Percentiles rank a stretch among this genome's conserved stretches.
Conservation (phyloP, 2,113 vertebrate genomes). For the Eclectus roratus region DNA sequence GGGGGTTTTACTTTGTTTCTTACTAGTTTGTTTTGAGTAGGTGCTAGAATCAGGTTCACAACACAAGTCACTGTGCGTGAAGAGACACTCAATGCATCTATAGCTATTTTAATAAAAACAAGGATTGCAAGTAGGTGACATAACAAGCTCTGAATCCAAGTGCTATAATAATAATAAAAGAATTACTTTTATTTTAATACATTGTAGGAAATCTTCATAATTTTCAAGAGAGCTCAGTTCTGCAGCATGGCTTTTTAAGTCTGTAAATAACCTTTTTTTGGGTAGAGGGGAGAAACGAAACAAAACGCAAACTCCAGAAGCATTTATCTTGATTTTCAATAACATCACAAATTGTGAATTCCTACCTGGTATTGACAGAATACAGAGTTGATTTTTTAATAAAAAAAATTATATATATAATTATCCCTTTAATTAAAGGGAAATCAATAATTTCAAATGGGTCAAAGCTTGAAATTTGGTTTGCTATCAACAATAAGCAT, state of each 20-base stretch:
- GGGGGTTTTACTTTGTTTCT: neutral
- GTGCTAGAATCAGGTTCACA: constrained; percentile 90
- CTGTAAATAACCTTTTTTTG: constrained; percentile 97
- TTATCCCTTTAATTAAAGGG: constrained; percentile 97
- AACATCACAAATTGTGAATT: constrained; percentile 94
- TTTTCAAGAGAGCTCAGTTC: constrained; percentile 89
- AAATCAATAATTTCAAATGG: constrained; percentile 81
- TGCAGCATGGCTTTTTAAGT: constrained; percentile 96
- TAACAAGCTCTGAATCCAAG: constrained; percentile 88
- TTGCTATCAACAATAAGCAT: constrained; percentile 70
- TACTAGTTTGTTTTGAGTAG: constrained; percentile 78
- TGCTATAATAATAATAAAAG: constrained; percentile 97
- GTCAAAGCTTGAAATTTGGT: constrained; percentile 77
- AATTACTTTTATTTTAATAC: constrained; percentile 99
- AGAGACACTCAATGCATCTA: constrained; percentile 72
- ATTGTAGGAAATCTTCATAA: constrained; percentile 96
- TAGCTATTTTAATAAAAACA: constrained; percentile 62
- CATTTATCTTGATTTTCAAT: constrained; percentile 76
- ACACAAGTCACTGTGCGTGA: constrained; percentile 86
- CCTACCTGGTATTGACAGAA: constrained; percentile 90
- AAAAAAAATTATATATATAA: constrained; percentile 81
- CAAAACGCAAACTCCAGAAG: constrained; percentile 69
- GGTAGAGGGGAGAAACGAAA: constrained; percentile 76
- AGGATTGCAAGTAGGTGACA: constrained; percentile 80
- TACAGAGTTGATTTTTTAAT: constrained; percentile 92